A percentile compares a stretch with the other conserved stretches of the same genome.
Evolutionary conservation across 1,140 invertebrate species (phyloP).

Genomic region (Saccostrea echinata): DNA sequence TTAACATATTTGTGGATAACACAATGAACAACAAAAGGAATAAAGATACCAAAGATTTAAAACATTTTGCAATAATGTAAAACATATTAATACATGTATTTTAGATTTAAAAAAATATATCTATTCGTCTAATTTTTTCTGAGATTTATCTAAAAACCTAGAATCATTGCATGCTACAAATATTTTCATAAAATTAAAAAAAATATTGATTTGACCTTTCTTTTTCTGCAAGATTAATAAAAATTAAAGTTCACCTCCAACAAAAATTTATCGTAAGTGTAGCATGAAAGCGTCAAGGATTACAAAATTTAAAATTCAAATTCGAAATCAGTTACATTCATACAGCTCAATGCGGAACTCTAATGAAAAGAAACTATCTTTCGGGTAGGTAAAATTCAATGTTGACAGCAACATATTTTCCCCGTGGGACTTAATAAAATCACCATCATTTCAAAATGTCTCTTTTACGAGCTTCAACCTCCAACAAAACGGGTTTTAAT

Average conservation of each 20-base stretch:
- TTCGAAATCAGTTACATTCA: constrained; percentile 33
- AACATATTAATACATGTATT: too few species aligned
- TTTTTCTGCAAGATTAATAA: not conserved
- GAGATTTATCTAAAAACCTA: too few species aligned
- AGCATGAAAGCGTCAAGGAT: constrained; percentile 36
- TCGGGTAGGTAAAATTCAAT: constrained; percentile 31
- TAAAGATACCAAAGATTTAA: too few species aligned
- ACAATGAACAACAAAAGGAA: too few species aligned
- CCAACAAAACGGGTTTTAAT: constrained; percentile 39
- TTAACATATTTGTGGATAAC: too few species aligned
- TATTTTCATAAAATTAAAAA: too few species aligned
- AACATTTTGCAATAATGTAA: too few species aligned
- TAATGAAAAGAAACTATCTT: constrained; percentile 21
- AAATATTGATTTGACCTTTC: too few species aligned
- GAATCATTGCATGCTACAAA: too few species aligned
- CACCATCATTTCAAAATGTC: constrained; percentile 21
- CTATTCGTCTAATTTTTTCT: too few species aligned
- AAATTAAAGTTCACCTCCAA: not conserved
- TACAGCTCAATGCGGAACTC: not conserved
- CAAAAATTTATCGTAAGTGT: constrained; percentile 37
- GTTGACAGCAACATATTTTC: constrained; percentile 34
- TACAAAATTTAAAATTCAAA: constrained; percentile 37
- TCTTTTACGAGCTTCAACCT: constrained; percentile 18
- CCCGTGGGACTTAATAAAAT: constrained; percentile 32
- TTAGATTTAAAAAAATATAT: too few species aligned